phyloP scores from a whole-genome alignment of 2,888 invertebrate species.

The Lasioglossum vierecki region DNA sequence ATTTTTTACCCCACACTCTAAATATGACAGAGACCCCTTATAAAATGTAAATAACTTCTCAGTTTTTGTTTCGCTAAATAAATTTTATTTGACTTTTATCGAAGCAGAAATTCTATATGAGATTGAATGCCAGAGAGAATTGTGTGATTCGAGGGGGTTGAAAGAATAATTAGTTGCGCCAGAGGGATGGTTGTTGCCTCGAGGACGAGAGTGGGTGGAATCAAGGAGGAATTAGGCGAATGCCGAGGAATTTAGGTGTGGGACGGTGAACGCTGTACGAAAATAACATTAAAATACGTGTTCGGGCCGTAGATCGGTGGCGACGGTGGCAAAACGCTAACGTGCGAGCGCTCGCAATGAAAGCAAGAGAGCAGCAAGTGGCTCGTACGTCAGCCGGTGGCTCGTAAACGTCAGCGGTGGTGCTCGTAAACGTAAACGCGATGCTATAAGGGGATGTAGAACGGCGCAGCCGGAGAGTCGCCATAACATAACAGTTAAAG shows the following conservation, averaged over 20 bases:
- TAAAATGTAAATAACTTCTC: neutral
- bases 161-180: neutral
- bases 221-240: neutral
- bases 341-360: conserved; percentile 81
- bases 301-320: conserved; percentile 49
- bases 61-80: too few relatives aligned
- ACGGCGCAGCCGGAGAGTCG: conserved; percentile 77
- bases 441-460: conserved; percentile 83
- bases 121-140: neutral
- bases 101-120: too few relatives aligned
- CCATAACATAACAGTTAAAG: conserved; percentile 81
- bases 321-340: conserved; percentile 72
- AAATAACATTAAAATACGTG: conserved; percentile 52
- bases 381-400: conserved; percentile 85
- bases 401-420: conserved; percentile 84
- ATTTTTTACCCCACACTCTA: too few relatives aligned
- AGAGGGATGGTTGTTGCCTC: neutral
- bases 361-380: conserved; percentile 83
- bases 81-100: too few relatives aligned
- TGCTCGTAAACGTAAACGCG: conserved; percentile 84
- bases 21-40: neutral
- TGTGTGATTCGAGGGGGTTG: neutral
- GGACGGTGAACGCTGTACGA: neutral
- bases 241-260: neutral
- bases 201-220: neutral